Conservation (phyloP, 2,888 invertebrate genomes). For the Tineola bisselliella region DNA sequence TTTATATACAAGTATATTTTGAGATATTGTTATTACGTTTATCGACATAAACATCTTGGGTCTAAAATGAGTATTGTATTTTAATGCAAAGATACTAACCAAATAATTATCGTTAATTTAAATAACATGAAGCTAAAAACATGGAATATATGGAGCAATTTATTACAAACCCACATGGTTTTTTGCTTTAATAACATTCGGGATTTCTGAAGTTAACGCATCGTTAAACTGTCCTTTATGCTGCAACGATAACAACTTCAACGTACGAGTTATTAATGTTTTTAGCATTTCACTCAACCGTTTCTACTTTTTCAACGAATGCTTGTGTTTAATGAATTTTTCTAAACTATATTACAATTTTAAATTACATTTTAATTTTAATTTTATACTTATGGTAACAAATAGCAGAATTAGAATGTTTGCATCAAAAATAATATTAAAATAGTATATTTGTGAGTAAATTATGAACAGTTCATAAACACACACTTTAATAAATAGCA, state of each 20-base stretch:
- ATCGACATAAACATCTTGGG: too few relatives aligned
- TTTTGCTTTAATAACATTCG: slow-evolving; percentile 8
- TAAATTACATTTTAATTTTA: not conserved
- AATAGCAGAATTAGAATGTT: too few relatives aligned
- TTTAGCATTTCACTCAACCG: not conserved
- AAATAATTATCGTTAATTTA: not conserved
- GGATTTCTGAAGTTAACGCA: slow-evolving; percentile 12
- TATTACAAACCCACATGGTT: slow-evolving; percentile 1
- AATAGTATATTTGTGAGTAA: too few relatives aligned
- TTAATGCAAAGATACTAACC: not conserved
- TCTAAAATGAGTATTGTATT: too few relatives aligned
- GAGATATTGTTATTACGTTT: too few relatives aligned
- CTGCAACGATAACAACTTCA: slow-evolving; percentile 1
- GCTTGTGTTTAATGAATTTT: not conserved
- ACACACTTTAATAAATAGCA: not conserved
- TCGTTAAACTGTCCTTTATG: slow-evolving; percentile 11
- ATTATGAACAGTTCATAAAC: not conserved
- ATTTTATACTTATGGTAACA: too few relatives aligned
- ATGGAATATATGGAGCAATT: not conserved
- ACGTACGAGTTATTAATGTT: not conserved
- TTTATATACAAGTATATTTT: too few relatives aligned
- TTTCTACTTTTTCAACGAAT: not conserved
- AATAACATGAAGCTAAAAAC: not conserved
- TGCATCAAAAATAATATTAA: too few relatives aligned
- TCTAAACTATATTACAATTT: not conserved